phyloP scores from a whole-genome alignment of 30 jellyfish, hydroid and myxozoan species.

The Rhopilema esculentum region DNA sequence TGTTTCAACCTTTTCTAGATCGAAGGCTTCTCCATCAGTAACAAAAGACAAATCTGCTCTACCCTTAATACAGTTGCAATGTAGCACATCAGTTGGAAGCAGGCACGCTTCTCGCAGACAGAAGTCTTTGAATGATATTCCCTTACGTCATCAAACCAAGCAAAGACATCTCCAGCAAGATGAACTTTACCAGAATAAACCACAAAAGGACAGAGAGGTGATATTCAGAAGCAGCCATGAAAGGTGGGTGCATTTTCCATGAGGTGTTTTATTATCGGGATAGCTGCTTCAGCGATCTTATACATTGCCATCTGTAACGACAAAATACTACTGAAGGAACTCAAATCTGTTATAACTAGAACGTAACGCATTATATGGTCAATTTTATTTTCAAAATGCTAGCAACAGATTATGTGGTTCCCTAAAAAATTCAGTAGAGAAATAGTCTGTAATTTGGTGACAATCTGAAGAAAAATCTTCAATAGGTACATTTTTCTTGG shows the following conservation, averaged over 20 bases:
- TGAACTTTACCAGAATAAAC: neutral
- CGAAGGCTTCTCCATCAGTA: neutral
- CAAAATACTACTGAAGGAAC: too few species aligned
- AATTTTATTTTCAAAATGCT: too few species aligned
- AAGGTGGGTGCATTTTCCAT: constrained; percentile 2
- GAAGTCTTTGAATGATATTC: constrained; percentile 17
- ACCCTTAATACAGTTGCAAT: neutral
- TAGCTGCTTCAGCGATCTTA: too few species aligned
- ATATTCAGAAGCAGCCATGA: constrained; percentile 58
- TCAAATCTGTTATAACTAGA: too few species aligned
- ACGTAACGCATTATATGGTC: too few species aligned
- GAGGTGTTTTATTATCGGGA: neutral
- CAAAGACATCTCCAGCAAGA: constrained; percentile 66
- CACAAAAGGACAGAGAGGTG: neutral
- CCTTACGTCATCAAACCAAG: constrained; percentile 61
- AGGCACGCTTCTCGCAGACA: neutral
- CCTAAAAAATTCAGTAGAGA: too few species aligned
- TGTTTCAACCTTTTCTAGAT: neutral
- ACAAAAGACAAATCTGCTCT: neutral
- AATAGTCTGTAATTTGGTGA: too few species aligned
- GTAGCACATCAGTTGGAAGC: neutral
- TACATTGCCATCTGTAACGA: too few species aligned
- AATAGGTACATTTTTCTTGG: too few species aligned
- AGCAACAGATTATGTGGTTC: too few species aligned
- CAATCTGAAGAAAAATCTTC: too few species aligned